Evolutionary conservation across 2,113 vertebrate species (phyloP).

Genomic region (Rynchops niger): DNA sequence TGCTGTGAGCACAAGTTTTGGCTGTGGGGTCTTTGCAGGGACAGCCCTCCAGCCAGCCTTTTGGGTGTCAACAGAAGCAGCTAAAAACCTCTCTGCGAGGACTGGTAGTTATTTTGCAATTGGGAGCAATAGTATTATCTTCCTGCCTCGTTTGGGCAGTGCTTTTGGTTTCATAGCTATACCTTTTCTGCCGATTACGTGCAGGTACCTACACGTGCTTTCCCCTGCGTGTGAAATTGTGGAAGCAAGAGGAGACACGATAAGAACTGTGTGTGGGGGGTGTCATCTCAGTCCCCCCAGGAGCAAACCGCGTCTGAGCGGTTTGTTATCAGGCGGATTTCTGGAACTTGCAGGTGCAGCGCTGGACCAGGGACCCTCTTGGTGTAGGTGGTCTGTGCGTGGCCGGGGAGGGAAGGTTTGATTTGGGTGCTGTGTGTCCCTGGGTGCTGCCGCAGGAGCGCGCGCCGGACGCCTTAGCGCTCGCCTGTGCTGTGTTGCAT

Average conservation of each 20-base stretch:
- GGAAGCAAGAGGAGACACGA: background rate
- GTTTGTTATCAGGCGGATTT: background rate
- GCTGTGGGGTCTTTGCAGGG: background rate
- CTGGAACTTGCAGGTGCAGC: accelerated
- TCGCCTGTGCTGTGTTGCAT: background rate
- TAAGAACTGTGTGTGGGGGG: accelerated
- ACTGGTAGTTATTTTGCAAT: background rate
- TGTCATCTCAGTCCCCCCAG: background rate
- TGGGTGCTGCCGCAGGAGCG: accelerated
- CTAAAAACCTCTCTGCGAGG: background rate
- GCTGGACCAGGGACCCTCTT: background rate
- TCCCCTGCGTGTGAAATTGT: accelerated
- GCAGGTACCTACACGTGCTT: accelerated
- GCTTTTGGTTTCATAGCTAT: accelerated
- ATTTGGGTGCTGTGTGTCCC: accelerated
- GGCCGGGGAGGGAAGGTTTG: accelerated
- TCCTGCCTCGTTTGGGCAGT: background rate
- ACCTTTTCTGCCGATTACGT: accelerated
- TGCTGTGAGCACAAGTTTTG: background rate
- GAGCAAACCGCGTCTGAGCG: accelerated
- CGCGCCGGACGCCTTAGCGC: accelerated
- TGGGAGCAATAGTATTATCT: background rate
- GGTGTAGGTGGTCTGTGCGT: background rate
- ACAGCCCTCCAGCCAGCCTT: accelerated
- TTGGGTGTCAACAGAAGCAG: background rate